Evolutionary conservation across 1,140 invertebrate genomes (phyloP).

Genomic region (Drosophila bifasciata): DNA sequence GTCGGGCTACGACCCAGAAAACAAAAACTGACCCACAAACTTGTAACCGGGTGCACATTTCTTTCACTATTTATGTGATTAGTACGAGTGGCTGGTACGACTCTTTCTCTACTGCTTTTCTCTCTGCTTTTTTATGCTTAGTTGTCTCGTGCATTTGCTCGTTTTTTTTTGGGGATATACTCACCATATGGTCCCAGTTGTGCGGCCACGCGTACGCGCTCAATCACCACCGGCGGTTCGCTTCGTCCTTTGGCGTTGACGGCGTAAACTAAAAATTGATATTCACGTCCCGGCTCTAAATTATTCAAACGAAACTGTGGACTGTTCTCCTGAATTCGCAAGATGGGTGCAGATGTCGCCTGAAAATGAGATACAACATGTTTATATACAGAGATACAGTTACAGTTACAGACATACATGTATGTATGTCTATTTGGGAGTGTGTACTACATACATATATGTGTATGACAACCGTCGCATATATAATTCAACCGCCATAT

Average conservation of each 20-base stretch:
- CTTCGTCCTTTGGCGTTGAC: conserved; percentile 89
- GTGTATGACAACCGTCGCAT: conserved; percentile 32
- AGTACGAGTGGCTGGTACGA: conserved; percentile 31
- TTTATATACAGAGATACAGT: conserved; percentile 29
- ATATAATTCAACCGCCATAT: conserved; percentile 68
- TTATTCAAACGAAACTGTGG: conserved; percentile 88
- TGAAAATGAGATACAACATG: conserved; percentile 49
- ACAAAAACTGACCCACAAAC: conserved; percentile 65
- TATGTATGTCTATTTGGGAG: conserved; percentile 17
- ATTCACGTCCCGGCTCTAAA: conserved; percentile 88
- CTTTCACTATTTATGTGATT: conserved; percentile 67
- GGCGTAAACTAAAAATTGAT: conserved; percentile 88
- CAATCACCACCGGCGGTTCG: conserved; percentile 86
- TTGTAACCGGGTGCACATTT: conserved; percentile 46
- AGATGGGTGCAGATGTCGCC: conserved; percentile 85
- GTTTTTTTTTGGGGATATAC: conserved; percentile 28
- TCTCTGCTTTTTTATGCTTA: conserved; percentile 13
- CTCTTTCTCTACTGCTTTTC: too few relatives aligned
- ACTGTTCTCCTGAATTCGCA: conserved; percentile 86
- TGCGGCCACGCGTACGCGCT: conserved; percentile 85
- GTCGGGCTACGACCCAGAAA: conserved; percentile 1
- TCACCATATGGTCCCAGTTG: conserved; percentile 84
- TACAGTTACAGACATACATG: conserved; percentile 16
- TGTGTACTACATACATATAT: too few relatives aligned
- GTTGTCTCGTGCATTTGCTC: conserved; percentile 3